Conservation (phyloP, 2,797 vertebrate genomes). For the Centroberyx gerrardi region DNA sequence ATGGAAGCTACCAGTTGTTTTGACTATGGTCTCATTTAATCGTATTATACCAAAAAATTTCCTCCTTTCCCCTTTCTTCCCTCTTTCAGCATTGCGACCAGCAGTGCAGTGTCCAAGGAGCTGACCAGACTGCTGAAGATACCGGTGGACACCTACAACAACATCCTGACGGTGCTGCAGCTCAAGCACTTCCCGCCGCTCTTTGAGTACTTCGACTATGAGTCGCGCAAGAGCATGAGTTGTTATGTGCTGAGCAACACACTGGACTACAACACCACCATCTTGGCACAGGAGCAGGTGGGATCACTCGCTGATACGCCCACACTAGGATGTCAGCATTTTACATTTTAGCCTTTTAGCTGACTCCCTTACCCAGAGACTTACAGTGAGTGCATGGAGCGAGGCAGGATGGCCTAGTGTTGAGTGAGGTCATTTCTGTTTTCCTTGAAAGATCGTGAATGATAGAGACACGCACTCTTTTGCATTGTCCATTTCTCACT, state of each 20-base stretch:
- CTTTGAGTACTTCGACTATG: slow-evolving; percentile 98
- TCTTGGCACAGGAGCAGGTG: slow-evolving; percentile 97
- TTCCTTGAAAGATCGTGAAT: too few species aligned
- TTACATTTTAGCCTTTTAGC: neutral
- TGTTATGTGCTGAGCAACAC: slow-evolving; percentile 98
- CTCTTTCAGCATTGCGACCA: slow-evolving; percentile 93
- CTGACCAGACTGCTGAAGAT: slow-evolving; percentile 97
- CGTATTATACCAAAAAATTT: too few species aligned
- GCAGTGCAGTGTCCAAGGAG: slow-evolving; percentile 98
- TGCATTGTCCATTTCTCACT: too few species aligned
- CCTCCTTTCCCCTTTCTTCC: neutral
- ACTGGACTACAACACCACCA: slow-evolving; percentile 95
- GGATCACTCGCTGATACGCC: neutral
- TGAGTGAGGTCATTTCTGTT: too few species aligned
- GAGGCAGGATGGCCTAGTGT: too few species aligned
- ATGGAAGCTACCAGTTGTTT: too few species aligned
- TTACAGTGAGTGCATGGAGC: too few species aligned
- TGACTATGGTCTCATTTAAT: too few species aligned
- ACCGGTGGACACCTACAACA: slow-evolving; percentile 98
- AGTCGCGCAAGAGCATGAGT: slow-evolving; percentile 99
- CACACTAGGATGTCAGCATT: neutral
- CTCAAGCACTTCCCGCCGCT: slow-evolving; percentile 98
- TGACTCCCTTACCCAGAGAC: too few species aligned
- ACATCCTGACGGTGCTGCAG: slow-evolving; percentile 95
- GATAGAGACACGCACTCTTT: neutral